Evolutionary conservation across 1,140 invertebrate genomes (phyloP), one percentile per base, ranked within the genome.

Genomic region (Heliconius melpomene): DNA sequence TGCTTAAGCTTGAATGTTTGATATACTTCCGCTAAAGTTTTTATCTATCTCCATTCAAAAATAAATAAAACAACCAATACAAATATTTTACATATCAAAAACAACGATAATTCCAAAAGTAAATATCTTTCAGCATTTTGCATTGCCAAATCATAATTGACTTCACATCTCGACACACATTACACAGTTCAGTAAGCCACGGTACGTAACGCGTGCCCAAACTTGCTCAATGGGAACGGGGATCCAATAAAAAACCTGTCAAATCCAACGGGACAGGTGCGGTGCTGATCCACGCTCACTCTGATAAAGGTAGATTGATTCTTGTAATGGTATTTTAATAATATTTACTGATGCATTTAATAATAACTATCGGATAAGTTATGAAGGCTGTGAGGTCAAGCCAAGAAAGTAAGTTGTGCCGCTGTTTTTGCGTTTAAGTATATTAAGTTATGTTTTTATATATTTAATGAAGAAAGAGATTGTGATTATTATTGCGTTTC

Each of bases 171-270:
- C 71, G 81, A 80, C 66, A 88, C 86, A 84, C 85, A 91, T 91
- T 90, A 89, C 86, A 90, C 90, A 85, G 89, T 60, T 79, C 87
- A 89, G 85, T 87, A 83, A 83, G 84, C 89, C 83, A 82, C 81
- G 86, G 90, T 89, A 89, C 87, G 86, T 91, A 90, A 89, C 87
- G 84, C 84, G 86, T 85, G 83, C 85, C 87, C 81, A 83, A 91
- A 91, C 85, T 90, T 91, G 88, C 88, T 89, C 86, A 89, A 90
- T 88, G 83, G 86, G 87, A 86, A 82, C 85, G 85, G 86, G 86
- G 84, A 88, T 90, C 88, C 87, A 91, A 91, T 91, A 91, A 90
- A 46, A 89, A 90, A 88, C 52, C 89, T 91, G 90, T 91, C 90
- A 90, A 87, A 85, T 79, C 86, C 90, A 91, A 87, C 79, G 72